Conservation (phyloP, 2,888 invertebrate genomes). For the Acronicta psi region DNA sequence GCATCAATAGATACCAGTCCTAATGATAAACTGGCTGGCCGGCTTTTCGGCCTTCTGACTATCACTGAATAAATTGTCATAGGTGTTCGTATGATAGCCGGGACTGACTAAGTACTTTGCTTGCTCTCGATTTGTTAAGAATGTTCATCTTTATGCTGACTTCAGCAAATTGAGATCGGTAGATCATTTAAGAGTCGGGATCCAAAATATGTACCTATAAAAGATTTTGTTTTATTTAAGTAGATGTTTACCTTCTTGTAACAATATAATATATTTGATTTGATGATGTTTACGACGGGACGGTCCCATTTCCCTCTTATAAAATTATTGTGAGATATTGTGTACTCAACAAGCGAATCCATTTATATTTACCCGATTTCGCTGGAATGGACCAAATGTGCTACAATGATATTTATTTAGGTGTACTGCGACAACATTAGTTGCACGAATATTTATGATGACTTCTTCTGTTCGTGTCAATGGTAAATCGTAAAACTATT, state of each 20-base stretch:
- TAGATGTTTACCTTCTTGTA: constrained; percentile 2
- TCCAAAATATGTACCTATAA: neutral
- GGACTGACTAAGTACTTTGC: no score
- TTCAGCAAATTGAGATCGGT: no score
- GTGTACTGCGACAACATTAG: neutral
- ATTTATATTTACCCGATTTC: neutral
- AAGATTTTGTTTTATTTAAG: constrained; percentile 8
- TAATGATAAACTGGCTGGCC: no score
- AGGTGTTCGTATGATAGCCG: no score
- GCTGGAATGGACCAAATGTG: constrained; percentile 2
- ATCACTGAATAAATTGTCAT: no score
- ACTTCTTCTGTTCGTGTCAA: no score
- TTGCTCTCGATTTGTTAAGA: no score
- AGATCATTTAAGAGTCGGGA: no score
- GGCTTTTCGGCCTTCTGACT: no score
- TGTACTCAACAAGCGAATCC: constrained; percentile 1
- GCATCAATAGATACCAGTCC: no score
- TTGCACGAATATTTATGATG: constrained; percentile 3
- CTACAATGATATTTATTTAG: constrained; percentile 27
- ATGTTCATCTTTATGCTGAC: no score
- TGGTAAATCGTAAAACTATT: no score
- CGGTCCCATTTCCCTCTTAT: neutral
- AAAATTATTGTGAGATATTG: constrained; percentile 3
- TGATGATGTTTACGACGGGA: neutral
- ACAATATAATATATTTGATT: neutral